These are phyloP conservation scores for Pseudomyrmex concolor DNA, from an alignment of 1,140 invertebrate species.

Conservation along the genomic window DNA sequence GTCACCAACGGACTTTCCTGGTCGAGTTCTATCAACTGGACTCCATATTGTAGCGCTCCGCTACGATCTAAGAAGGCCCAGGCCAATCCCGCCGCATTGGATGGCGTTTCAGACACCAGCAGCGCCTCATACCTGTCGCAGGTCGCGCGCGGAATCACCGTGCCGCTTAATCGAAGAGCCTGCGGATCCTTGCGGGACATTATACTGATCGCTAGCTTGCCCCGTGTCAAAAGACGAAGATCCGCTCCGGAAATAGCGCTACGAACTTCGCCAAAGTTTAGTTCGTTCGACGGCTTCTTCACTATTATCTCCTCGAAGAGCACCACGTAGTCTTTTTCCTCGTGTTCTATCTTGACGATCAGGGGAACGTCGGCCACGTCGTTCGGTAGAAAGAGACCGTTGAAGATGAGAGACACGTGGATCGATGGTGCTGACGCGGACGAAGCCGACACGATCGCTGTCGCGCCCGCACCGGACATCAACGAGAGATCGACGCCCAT, in stretches of 20 bases:
- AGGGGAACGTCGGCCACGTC: conserved; percentile 89
- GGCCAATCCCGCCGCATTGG: conserved; percentile 88
- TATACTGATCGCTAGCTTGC: conserved; percentile 88
- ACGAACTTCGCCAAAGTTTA: conserved; percentile 90
- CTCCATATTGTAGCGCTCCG: conserved; percentile 89
- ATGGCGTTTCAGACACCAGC: conserved; percentile 84
- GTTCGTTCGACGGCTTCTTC: conserved; percentile 89
- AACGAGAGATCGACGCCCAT: conserved; percentile 82
- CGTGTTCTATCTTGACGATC: conserved; percentile 89
- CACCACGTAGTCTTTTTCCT: conserved; percentile 89
- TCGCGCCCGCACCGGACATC: conserved; percentile 90
- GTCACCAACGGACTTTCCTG: conserved; percentile 88
- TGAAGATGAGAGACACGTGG: conserved; percentile 92
- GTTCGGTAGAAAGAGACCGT: conserved; percentile 90
- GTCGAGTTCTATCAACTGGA: conserved; percentile 86
- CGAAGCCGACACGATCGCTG: conserved; percentile 92
- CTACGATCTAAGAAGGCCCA: conserved; percentile 92
- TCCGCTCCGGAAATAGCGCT: conserved; percentile 90
- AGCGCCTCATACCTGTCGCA: conserved; percentile 93
- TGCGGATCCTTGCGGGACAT: conserved; percentile 88
- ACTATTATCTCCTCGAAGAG: conserved; percentile 89
- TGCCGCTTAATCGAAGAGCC: conserved; percentile 87
- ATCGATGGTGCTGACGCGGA: conserved; percentile 91
- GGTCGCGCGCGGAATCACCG: conserved; percentile 89
- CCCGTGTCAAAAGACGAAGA: conserved; percentile 89